Evolutionary conservation across 2,888 invertebrate species (phyloP), one percentile per base, ranked within the genome.

Genomic region (Xanthorhoe spadicearia): DNA sequence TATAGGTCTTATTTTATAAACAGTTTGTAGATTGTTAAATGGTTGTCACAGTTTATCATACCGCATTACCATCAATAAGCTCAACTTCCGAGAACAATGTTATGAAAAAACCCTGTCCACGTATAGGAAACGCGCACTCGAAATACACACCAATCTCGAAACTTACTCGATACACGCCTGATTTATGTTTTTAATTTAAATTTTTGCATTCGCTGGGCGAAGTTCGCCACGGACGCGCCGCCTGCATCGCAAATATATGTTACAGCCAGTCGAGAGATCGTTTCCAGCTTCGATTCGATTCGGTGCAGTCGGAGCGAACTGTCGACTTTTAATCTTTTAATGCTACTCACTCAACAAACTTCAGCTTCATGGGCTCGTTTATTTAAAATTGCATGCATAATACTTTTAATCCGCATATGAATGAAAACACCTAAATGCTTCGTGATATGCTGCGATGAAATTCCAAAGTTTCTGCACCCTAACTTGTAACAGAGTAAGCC

Each of bases 121-220:
- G 63, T 70, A 70, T 66, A 69, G 64, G 67, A 69, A 61, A 83
- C 83, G 81, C 82, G 83, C 84, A 88, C 84, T 88, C 84, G 86
- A 87, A 91, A 90, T 88, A 87, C 84, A 89, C 86, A 87, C 89
- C 88, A 87, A 89, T 90, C 89, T 86, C 88, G 83, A 88, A 90
- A 93, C 85, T 92, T 90, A 88, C 90, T 91, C 93, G 91, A 93
- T 92, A 92, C 87, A 87, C 86, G 88, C 77, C 91, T 93, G 93
- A 93, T 93, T 93, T 93, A 93, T 93, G 93, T 87, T 93, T 93
- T 93, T 93, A 93, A 93, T 93, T 93, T 93, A 93, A 93, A 93
- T 93, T 93, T 93, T 93, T 93, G 92, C 93, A 93, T 93, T 92
- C 92, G 87, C 88, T 84, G 76, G 87, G 87, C 91, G 85, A 89